Conservation (phyloP, 2,888 invertebrate genomes). For the Metopia argyrocephala region DNA sequence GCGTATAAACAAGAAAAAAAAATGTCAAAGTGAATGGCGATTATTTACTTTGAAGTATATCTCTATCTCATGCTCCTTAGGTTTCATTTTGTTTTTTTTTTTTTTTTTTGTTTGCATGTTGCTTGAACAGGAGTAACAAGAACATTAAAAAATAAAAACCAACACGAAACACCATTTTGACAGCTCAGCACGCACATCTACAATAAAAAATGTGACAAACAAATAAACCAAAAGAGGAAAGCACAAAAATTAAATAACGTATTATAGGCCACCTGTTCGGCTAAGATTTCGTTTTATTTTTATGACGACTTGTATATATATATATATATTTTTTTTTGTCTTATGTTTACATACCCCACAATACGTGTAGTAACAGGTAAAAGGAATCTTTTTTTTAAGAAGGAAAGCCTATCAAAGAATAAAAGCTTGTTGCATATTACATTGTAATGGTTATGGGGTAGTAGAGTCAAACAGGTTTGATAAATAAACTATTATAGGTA, state of each 20-base stretch:
- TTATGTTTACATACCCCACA: slow-evolving; percentile 1
- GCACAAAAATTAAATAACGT: slow-evolving; percentile 36
- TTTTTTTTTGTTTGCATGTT: no score
- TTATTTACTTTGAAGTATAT: no score
- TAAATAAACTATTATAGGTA: background rate
- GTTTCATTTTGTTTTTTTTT: no score
- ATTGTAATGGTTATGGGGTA: slow-evolving; percentile 27
- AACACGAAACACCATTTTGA: slow-evolving; percentile 33
- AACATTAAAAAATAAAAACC: background rate
- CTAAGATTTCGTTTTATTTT: slow-evolving; percentile 16
- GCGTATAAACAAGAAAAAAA: no score
- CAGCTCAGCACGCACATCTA: slow-evolving; percentile 38
- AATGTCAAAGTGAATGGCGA: no score
- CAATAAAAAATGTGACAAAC: slow-evolving; percentile 43
- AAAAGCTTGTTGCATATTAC: slow-evolving; percentile 49
- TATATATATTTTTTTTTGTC: slow-evolving; percentile 24
- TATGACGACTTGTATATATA: background rate
- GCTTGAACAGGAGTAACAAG: background rate
- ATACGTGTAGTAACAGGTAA: background rate
- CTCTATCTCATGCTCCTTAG: no score
- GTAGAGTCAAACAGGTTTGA: background rate
- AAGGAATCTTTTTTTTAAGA: background rate
- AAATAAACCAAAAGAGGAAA: slow-evolving; percentile 16
- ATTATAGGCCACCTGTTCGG: slow-evolving; percentile 57
- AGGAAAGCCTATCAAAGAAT: slow-evolving; percentile 1